Conservation (phyloP, 1,140 invertebrate species). For the Hyphantria cunea region DNA sequence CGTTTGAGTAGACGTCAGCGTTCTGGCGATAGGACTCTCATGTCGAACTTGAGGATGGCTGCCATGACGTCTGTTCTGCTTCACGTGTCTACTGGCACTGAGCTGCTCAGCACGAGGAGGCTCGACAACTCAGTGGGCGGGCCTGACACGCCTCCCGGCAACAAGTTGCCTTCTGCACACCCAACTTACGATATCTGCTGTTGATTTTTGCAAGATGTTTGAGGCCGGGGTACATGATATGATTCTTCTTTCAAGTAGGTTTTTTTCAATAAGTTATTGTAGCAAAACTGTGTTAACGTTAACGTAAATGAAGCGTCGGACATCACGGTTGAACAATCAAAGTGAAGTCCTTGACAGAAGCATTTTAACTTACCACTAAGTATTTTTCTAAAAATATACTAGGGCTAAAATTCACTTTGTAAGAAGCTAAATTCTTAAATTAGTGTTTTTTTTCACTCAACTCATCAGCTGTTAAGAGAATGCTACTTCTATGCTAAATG, state of each 20-base stretch:
- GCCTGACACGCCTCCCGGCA: slow-evolving; percentile 50
- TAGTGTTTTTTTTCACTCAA: too few relatives aligned
- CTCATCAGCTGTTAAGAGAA: too few relatives aligned
- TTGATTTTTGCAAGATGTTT: neutral
- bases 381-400: too few relatives aligned
- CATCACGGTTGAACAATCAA: too few relatives aligned
- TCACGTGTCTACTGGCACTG: slow-evolving; percentile 14
- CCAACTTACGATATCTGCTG: neutral
- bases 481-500: too few relatives aligned
- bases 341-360: too few relatives aligned
- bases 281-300: too few relatives aligned
- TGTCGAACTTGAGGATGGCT: slow-evolving; percentile 26
- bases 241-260: neutral
- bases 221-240: neutral
- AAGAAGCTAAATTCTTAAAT: too few relatives aligned
- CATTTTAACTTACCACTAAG: too few relatives aligned
- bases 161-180: slow-evolving; percentile 18
- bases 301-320: too few relatives aligned
- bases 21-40: slow-evolving; percentile 26
- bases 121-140: slow-evolving; percentile 50
- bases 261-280: neutral
- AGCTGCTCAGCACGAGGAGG: slow-evolving; percentile 56
- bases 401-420: too few relatives aligned
- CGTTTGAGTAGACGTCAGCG: slow-evolving; percentile 31
- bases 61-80: slow-evolving; percentile 15